Evolutionary conservation across 1,140 invertebrate genomes (phyloP).

Genomic region (Microplitis mediator): DNA sequence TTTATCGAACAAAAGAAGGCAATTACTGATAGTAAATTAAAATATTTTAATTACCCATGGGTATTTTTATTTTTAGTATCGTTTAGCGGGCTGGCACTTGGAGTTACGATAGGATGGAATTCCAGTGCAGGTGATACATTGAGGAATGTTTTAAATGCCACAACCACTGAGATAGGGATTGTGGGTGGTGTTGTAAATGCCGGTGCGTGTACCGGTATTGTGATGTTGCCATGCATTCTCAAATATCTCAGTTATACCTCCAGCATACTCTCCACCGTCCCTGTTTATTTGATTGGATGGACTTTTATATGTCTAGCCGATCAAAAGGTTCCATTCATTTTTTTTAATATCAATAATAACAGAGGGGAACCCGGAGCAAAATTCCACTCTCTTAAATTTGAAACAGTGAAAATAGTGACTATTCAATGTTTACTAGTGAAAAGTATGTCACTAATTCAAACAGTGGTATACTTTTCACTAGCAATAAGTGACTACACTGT

Average conservation of each 20-base stretch:
- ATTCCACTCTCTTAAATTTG: too few relatives aligned
- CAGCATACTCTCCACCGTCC: conserved; percentile 28
- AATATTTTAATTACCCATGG: too few relatives aligned
- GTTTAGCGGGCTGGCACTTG: conserved; percentile 43
- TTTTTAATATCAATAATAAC: too few relatives aligned
- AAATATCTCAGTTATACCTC: conserved; percentile 19
- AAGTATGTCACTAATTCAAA: too few relatives aligned
- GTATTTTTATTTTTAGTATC: conserved; percentile 39
- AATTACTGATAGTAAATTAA: too few relatives aligned
- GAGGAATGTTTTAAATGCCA: conserved; percentile 35
- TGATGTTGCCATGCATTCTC: conserved; percentile 31
- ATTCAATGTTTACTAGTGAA: too few relatives aligned
- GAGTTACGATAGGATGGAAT: conserved; percentile 46
- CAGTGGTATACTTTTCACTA: too few relatives aligned
- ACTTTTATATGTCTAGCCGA: conserved; percentile 37
- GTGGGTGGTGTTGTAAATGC: conserved; percentile 35
- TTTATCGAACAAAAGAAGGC: not conserved
- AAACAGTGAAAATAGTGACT: too few relatives aligned
- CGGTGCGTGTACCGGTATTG: conserved; percentile 37
- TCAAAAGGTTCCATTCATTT: conserved; percentile 32
- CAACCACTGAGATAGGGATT: conserved; percentile 32
- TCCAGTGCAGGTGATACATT: conserved; percentile 37
- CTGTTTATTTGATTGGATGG: conserved; percentile 39
- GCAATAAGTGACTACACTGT: too few relatives aligned
- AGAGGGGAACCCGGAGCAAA: too few relatives aligned